Base-by-base conservation (phyloP, 2,888 invertebrate species). In the Stictocephala bisonia region DNA sequence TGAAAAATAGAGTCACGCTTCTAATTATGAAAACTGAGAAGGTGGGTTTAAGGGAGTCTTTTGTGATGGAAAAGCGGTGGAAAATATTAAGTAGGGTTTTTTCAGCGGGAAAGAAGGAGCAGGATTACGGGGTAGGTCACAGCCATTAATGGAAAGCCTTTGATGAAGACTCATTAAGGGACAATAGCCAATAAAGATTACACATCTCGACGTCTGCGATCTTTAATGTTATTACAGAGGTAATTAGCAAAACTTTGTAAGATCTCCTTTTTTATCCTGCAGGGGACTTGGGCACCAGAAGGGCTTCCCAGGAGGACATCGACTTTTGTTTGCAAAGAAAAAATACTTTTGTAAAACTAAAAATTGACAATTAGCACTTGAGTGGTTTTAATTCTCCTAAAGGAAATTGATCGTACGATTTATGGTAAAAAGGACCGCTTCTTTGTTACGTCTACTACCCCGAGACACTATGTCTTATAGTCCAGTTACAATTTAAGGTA, bases 1-100 rank as follows among this genome's bases (percentile, higher is more conserved):
- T 77, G 77, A 77, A 77, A 77, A 77, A 77, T 77, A 77, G 77
- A 77, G 77, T 77, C 77, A 77, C 77, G 77, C 77, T 77, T 76
- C 76, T 77, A 77, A 77, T 77, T 77, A 77, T 77, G 71, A 73
- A 71, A 75, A 73, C 74, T 58, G 73, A 68, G 69, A 73, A 70
- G 73, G 70, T 64, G 66, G 73, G 70, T 73, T 73, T 70, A 70
- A 70, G n/a, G n/a, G 70, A 73, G 73, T 70, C 76, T 76, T 76
- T 76, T 76, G 76, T 76, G 74, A 75, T 74, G 75, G 76, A 75
- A 76, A 76, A 74, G n/a, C 76, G 76, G 75, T 50, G 75, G 76
- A 74, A 76, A 76, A 76, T 76, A 76, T 76, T 76, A 76, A 76
- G 75, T 75, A 75, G 76, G 73, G 69, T 70, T 73, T 73, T 73